Conservation (phyloP, 2,888 invertebrate species). For the Anoplius nigerrimus region DNA sequence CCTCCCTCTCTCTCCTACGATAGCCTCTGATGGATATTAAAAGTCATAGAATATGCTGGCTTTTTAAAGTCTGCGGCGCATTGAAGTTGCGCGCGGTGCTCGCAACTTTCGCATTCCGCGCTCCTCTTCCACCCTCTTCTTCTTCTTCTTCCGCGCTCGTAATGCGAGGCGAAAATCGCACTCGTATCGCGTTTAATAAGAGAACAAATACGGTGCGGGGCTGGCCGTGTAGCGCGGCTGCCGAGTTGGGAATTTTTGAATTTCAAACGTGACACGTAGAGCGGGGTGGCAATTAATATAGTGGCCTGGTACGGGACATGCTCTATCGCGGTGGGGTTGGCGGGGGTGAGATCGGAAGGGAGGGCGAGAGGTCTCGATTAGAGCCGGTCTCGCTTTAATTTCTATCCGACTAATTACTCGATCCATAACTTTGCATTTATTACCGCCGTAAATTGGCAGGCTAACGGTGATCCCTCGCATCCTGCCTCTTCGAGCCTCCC, state of each 20-base stretch:
- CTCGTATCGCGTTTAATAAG: background rate
- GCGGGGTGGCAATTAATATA: slow-evolving; percentile 51
- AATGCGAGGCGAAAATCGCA: too few relatives aligned
- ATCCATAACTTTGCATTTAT: slow-evolving; percentile 64
- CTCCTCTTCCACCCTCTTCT: background rate
- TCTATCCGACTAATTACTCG: slow-evolving; percentile 57
- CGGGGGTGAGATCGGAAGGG: slow-evolving; percentile 35
- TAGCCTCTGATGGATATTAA: too few relatives aligned
- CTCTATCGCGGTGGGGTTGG: slow-evolving; percentile 42
- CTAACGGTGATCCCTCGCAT: slow-evolving; percentile 23
- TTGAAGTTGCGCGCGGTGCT: too few relatives aligned
- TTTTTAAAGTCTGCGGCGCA: too few relatives aligned
- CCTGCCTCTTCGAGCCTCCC: slow-evolving; percentile 13
- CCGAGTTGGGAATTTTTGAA: slow-evolving; percentile 24
- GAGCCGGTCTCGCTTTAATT: slow-evolving; percentile 51
- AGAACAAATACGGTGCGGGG: background rate
- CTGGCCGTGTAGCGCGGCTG: slow-evolving; percentile 3
- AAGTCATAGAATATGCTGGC: too few relatives aligned
- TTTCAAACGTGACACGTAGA: slow-evolving; percentile 32
- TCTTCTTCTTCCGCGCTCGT: background rate
- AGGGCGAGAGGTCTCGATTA: slow-evolving; percentile 46
- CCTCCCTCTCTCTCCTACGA: too few relatives aligned
- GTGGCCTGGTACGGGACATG: slow-evolving; percentile 29
- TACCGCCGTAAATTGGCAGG: slow-evolving; percentile 43
- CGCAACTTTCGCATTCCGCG: too few relatives aligned